Base-by-base conservation (phyloP, 2,888 invertebrate species). In the Odontothrips loti region DNA sequence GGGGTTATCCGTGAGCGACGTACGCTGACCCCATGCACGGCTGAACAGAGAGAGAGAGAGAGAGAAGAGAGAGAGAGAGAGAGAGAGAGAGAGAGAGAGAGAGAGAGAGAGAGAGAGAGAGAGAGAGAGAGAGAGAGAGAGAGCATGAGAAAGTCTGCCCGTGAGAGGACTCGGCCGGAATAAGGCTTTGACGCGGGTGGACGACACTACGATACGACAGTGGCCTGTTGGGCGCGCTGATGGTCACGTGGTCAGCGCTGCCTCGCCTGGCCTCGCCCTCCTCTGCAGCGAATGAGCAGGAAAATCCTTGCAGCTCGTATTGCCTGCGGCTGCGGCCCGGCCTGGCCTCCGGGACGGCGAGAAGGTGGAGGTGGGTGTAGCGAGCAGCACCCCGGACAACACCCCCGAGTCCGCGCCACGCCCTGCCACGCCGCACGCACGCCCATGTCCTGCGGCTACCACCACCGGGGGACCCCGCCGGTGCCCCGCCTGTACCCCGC, bases 21-120 rank as follows among this genome's bases (percentile, higher is more conserved):
- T 43, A 2, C 6, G 34, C 34, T 43, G 34, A 43, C 34, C 34
- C 3, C 34, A 2, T 43, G n/a, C n/a, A n/a, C n/a, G n/a, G n/a
- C n/a, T n/a, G n/a, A n/a, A n/a, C 10, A 51, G 51, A 51, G 51
- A 51, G 51, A 8, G 51, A 51, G 51, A 51, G 51, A 51, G 51
- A 51, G 51, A 8, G 51, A 51, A 51, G 51, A 6, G 51, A 8
- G 51, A 51, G 51, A 51, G 51, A 8, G 51, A 8, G 51, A 51
- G 51, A 51, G 51, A 51, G 51, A 8, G 51, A 8, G 51, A 51
- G 51, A 51, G 51, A 51, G 51, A 51, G 68, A 20, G 68, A 68
- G 68, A 68, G 68, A 68, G 68, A 63, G 63, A 63, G 63, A 63
- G 63, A 63, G 63, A 63, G 63, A 63, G 63, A 63, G 63, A 63